Base-by-base conservation (phyloP, 2,888 invertebrate genomes). In the Macrosiphum euphorbiae region DNA sequence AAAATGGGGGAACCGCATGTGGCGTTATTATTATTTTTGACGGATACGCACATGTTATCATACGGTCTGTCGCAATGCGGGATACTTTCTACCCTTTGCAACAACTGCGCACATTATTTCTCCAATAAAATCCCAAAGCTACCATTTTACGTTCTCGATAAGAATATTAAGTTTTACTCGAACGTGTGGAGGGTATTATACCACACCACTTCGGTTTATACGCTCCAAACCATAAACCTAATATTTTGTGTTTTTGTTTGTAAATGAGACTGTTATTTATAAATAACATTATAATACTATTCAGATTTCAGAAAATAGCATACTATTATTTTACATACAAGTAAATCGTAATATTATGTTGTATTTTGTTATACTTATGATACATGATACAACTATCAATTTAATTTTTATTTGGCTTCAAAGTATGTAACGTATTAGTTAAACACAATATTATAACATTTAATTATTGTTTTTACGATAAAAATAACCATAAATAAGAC, bases 21-120 rank as follows among this genome's bases (percentile, higher is more conserved):
- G 85, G 94, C 87, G 90, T 94, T 90, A 85, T 93, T 93, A 94
- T 94, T 94, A 90, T 86, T 90, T 90, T 90, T 94, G 94, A 94
- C 90, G 94, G 94, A 94, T 86, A 94, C 90, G 87, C 90, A 90
- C 90, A 61, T 86, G 55, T n/a, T 52, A 24, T 61, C 26, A 58
- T 94, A 90, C 52, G 90, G 94, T 86, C 94, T 94, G 94, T 94
- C 90, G 94, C 94, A 94, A 94, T 94, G 94, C 94, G 94, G 94
- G 90, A 94, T 86, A 94, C 92, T 85, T 44, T 44, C 47, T 86
- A 86, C 90, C 94, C 94, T 94, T 94, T 87, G 90, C 67, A 94
- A 94, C 94, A 94, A 94, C 94, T 94, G 94, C n/a, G 90, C 90
- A 52, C 50, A 90, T 90, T 94, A 94, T 94, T 94, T 90, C 94